Percentiles rank a stretch among this genome's conserved stretches.
These are phyloP conservation scores for Amyelois transitella DNA, from an alignment of 1,140 invertebrate genomes.

Conservation along the genomic window DNA sequence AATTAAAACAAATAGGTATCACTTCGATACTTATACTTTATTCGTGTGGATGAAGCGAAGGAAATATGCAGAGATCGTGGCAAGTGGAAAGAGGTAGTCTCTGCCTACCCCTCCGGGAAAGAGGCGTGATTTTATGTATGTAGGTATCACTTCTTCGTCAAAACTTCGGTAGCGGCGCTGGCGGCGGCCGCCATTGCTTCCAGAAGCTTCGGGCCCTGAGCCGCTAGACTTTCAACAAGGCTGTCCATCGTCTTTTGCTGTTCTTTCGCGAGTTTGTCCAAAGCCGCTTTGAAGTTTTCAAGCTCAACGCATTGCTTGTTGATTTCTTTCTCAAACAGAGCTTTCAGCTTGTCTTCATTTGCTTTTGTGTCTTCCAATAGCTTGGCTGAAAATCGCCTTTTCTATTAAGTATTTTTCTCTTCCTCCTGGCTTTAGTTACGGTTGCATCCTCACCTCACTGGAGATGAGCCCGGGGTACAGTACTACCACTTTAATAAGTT, in stretches of 20 bases:
- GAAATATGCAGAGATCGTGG: no score
- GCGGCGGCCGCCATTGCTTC: conserved; percentile 20
- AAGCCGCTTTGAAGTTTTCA: conserved; percentile 32
- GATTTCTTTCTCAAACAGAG: conserved; percentile 26
- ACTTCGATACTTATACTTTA: no score
- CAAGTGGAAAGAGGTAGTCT: no score
- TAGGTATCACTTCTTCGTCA: conserved; percentile 12
- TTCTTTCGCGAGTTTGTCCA: conserved; percentile 27
- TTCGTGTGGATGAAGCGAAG: no score
- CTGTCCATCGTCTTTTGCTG: conserved; percentile 31
- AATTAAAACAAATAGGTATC: no score
- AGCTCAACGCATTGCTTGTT: conserved; percentile 26
- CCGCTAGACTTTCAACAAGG: conserved; percentile 20
- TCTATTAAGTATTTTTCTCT: no score
- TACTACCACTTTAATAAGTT: no score
- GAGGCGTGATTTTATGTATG: no score
- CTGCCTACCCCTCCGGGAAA: no score
- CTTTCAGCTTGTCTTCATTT: conserved; percentile 26
- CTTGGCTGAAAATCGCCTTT: conserved; percentile 26
- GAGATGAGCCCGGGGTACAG: no score
- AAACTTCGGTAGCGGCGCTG: conserved; percentile 26
- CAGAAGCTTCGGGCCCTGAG: conserved; percentile 24
- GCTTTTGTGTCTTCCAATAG: conserved; percentile 31
- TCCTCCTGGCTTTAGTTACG: no score
- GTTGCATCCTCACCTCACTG: no score